A percentile compares a stretch with the other conserved stretches of the same genome.
These are phyloP conservation scores for Oreohelix idahoensis DNA, from an alignment of 1,140 invertebrate genomes.

Conservation along the genomic window DNA sequence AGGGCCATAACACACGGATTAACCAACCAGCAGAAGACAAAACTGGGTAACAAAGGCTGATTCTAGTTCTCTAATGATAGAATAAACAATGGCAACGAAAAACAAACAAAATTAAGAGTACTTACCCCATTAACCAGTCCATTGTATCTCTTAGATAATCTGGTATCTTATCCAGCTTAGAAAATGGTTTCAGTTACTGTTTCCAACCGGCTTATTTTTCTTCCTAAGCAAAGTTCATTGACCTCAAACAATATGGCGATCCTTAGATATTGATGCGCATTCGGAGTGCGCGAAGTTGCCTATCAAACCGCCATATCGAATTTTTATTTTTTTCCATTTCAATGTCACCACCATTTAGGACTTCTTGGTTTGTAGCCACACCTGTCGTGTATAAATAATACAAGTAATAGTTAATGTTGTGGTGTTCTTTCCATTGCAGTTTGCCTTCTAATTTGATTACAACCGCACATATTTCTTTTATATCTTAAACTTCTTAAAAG, in stretches of 20 bases:
- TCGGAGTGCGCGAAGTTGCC: constrained; percentile 35
- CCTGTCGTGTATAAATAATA: neutral
- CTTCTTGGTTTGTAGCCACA: neutral
- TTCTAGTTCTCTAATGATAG: neutral
- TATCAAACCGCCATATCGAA: neutral
- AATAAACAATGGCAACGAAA: neutral
- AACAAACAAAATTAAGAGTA: constrained; percentile 55
- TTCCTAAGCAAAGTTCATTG: constrained; percentile 49
- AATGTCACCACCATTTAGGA: neutral
- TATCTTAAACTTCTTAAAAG: no score
- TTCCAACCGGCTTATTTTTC: constrained; percentile 26
- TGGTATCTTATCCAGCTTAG: constrained; percentile 96
- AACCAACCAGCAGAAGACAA: neutral
- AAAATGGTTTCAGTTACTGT: constrained; percentile 29
- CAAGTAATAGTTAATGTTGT: no score
- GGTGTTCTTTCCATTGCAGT: no score
- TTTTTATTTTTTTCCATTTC: neutral
- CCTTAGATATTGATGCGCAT: constrained; percentile 50
- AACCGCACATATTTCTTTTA: no score
- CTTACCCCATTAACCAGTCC: constrained; percentile 99
- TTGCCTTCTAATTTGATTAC: no score
- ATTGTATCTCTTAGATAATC: constrained; percentile 99
- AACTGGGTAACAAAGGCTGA: neutral
- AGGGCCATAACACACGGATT: neutral
- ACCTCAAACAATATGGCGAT: constrained; percentile 56